Evolutionary conservation across 2,113 vertebrate genomes (phyloP), one percentile per base, ranked within the genome.

Genomic region (Oplegnathus fasciatus): DNA sequence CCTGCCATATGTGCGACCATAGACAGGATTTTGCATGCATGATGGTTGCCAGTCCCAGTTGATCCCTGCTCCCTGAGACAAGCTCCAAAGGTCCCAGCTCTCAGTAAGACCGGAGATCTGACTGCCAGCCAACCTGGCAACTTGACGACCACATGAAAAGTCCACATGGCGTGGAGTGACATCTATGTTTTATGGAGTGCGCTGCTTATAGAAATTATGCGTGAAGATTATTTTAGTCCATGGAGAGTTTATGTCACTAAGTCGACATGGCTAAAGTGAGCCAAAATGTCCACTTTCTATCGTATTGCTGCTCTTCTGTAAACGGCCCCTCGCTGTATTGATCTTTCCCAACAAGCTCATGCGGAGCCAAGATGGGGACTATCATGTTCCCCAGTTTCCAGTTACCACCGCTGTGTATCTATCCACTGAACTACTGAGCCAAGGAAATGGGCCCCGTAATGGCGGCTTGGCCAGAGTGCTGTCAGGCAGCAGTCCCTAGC

Each of bases 371-470:
- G 75, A 92, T 90, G 86, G 82, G 54, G 74, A 85, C 87, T 81
- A 86, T 91, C 71, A 66, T 85, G 80, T 86, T 89, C 90, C 89
- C 87, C 75, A 89, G 89, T 92, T 92, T 93, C 79, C 86, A 90
- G 83, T 86, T 87, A 75, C 84, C 83, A 86, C 84, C 44, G 55
- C 88, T 90, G 90, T 89, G 88, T 89, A 92, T 94, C 92, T 89
- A 83, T 86, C 86, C 90, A 90, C 88, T 89, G 88, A 95, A 93
- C 88, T 87, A 87, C 83, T 89, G 91, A 93, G 93, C 92, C 93
- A 94, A 90, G 80, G 88, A 94, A 95, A 94, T 92, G 92, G 93
- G 85, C 87, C 93, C 87, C 72, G 73, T 94, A 91, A 94, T 94
- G 94, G 93, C 80, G 89, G 93, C 89, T 93, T 94, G 94, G 94